phyloP scores from a whole-genome alignment of 2,113 vertebrate genomes.

The Hyla sarda region DNA sequence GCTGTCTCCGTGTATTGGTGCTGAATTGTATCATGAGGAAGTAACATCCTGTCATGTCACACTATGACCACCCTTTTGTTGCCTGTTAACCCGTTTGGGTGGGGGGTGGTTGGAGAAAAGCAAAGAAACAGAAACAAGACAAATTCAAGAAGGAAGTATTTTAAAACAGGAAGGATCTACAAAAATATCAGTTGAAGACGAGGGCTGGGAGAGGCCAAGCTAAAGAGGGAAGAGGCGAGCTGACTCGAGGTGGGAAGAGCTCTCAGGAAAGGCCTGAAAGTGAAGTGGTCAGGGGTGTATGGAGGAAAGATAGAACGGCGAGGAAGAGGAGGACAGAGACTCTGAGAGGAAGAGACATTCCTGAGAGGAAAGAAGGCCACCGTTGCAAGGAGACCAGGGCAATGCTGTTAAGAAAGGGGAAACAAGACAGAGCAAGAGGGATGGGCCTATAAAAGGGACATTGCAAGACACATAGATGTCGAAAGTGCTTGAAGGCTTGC shows the following conservation, averaged over 20 bases:
- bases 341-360: neutral
- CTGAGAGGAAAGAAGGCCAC: neutral
- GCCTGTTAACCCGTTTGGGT: neutral
- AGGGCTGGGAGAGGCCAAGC: neutral
- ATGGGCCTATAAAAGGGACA: neutral
- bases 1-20: conserved; percentile 33
- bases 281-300: neutral
- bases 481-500: neutral
- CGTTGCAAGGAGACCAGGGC: conserved; percentile 1
- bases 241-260: neutral
- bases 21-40: conserved; percentile 17
- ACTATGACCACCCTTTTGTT: neutral
- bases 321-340: neutral
- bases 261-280: neutral
- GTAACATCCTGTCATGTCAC: conserved; percentile 25
- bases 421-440: conserved; percentile 6
- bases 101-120: neutral
- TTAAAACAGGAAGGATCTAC: conserved; percentile 54
- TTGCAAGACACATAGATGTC: neutral
- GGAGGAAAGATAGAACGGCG: neutral
- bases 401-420: conserved; percentile 31
- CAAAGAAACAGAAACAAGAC: conserved; percentile 11
- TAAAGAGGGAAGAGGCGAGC: conserved; percentile 10
- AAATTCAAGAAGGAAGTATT: conserved; percentile 46
- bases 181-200: conserved; percentile 43